Base-by-base conservation (phyloP, 1,140 invertebrate genomes). In the Aleiodes sp. region DNA sequence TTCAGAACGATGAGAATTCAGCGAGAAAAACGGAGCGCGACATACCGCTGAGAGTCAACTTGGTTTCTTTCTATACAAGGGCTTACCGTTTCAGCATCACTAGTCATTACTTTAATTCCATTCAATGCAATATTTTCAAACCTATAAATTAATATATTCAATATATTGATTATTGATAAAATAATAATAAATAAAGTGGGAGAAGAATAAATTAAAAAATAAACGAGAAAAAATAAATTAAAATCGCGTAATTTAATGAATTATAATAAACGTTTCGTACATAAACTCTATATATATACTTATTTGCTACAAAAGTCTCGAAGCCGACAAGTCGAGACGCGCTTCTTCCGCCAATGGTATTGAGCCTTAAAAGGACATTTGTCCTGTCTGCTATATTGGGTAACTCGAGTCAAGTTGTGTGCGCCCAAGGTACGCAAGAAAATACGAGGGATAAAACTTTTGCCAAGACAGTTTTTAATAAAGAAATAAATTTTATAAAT, bases 321-420 rank as follows among this genome's bases (percentile, higher is more conserved):
- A 63, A 37, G 60, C 37, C 63, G 35, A 61, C 66, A 63, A 69
- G 67, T 69, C 61, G 59, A 69, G 67, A 69, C 63, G 72, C 63
- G 60, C 65, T 67, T 60, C 67, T 66, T 74, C 73, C 73, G 39
- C 65, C 70, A 61, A 74, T 72, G 70, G 70, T 61, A 68, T 68
- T 74, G 70, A 61, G 60, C 73, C 73, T 70, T 72, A 74, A 74
- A 74, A 74, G 73, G 73, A 74, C 46, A 74, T 72, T 74, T 74
- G 73, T 72, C 73, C 67, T 69, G 67, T 41, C 60, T 63, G 67
- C 67, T 69, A 69, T 69, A 69, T 69, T 69, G 67, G 67, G 67
- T 69, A 69, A 69, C 67, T 69, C 60, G 67, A 69, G 60, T 46
- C 67, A 69, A 69, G 60, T 69, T 52, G 56, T 26, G 39, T 14